Evolutionary conservation across 2,888 invertebrate genomes (phyloP), one percentile per base, ranked within the genome.

Genomic region (Balanococcus diminutus): DNA sequence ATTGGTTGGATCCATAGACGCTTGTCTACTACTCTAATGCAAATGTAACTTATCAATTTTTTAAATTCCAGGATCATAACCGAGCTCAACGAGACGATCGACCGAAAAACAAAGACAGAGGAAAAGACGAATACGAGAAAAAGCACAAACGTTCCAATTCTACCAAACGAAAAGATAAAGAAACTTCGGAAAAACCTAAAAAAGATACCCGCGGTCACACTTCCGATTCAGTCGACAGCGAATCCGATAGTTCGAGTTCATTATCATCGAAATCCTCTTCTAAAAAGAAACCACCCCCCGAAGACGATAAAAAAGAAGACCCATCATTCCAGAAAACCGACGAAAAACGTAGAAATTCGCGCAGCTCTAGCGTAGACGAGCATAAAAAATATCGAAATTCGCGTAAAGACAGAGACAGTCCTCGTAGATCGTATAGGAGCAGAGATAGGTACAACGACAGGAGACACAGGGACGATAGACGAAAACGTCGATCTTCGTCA

Each of bases 311-410:
- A 75, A 51, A 85, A 25, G 56, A 32, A 1, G n/a, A n/a, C 31
- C 22, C n/a, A 28, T 25, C 82, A 32, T 46, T 31, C 28, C 82
- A 51, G 31, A 81, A 81, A 25, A 19, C 5, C 9, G 75, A 61
- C n/a, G 16, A 28, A 5, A 84, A 72, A 75, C 46, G 51, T 4
- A 67, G 85, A 6, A 36, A 31, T 28, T 75, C 39, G 14, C 28
- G 75, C 9, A 75, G 75, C n/a, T 22, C 28, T 14, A 51, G 82
- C 82, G 82, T 31, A 22, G 51, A 42, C 46, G 85, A 75, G 28
- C 85, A 85, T 46, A 85, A 75, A 32, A 85, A 85, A 32, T 85
- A 85, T 32, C 85, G 85, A 31, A 42, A 72, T 16, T 75, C 75
- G n/a, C 85, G 85, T 14, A 72, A 46, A 72, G 85, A 85, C 6